A percentile compares a stretch with the other conserved stretches of the same genome.
Evolutionary conservation across 2,888 invertebrate genomes (phyloP).

Genomic region (Brachyptera putata): DNA sequence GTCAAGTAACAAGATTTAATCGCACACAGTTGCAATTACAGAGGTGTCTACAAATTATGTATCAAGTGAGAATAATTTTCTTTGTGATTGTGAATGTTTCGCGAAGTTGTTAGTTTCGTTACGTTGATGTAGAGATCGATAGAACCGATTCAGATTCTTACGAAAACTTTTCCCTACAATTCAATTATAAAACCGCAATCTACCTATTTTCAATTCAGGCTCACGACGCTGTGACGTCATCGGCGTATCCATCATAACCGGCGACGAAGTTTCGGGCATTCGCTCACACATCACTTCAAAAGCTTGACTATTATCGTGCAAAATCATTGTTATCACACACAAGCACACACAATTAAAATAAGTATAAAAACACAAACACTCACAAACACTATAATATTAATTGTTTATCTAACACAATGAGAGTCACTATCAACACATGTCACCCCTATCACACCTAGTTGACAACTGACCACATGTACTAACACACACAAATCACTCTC

Average conservation of each 20-base stretch:
- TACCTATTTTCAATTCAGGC: conserved; percentile 71
- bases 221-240: conserved; percentile 49
- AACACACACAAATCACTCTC: background rate
- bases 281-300: conserved; percentile 22
- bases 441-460: conserved; percentile 3
- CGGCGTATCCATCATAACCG: conserved; percentile 33
- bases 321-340: conserved; percentile 24
- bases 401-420: background rate
- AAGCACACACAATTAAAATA: background rate
- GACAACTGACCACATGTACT: conserved; percentile 13
- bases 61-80: too few relatives aligned
- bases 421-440: conserved; percentile 6
- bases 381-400: background rate
- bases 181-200: too few relatives aligned
- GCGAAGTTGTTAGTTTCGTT: too few relatives aligned
- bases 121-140: too few relatives aligned
- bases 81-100: too few relatives aligned
- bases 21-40: too few relatives aligned
- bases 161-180: too few relatives aligned
- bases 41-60: too few relatives aligned
- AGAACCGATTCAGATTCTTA: too few relatives aligned
- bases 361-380: background rate
- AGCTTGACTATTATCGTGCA: conserved; percentile 22
- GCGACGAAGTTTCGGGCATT: conserved; percentile 11
- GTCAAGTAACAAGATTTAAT: too few relatives aligned